Evolutionary conservation across 2,888 invertebrate species (phyloP).

Genomic region (Torymus auratus): DNA sequence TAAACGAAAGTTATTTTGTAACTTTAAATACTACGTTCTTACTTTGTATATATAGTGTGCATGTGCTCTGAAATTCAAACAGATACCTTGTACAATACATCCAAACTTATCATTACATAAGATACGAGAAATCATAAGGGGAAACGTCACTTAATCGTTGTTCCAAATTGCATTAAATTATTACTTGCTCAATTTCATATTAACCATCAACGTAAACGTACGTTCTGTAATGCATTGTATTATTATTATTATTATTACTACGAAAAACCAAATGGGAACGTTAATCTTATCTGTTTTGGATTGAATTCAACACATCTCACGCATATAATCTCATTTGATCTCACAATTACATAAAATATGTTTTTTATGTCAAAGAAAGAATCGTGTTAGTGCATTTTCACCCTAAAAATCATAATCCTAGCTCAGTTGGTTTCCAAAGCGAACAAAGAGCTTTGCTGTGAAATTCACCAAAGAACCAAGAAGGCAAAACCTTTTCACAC

Average conservation of each 20-base stretch:
- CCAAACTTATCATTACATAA: constrained; percentile 33
- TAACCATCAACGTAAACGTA: background rate
- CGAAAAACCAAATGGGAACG: no score
- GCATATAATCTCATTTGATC: background rate
- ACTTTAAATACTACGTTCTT: constrained; percentile 24
- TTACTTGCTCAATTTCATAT: background rate
- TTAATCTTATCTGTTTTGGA: no score
- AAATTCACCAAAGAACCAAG: constrained; percentile 52
- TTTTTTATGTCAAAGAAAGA: background rate
- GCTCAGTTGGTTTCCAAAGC: constrained; percentile 45
- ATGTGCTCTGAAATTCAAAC: constrained; percentile 55
- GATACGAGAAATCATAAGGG: constrained; percentile 20
- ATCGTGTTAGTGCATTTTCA: constrained; percentile 22
- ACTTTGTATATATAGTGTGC: constrained; percentile 42
- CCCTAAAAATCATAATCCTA: constrained; percentile 38
- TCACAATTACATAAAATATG: background rate
- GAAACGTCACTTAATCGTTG: constrained; percentile 26
- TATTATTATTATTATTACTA: no score
- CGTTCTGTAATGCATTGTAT: no score
- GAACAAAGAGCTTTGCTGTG: constrained; percentile 56
- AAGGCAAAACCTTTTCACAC: constrained; percentile 38
- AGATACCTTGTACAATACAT: constrained; percentile 47
- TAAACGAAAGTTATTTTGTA: constrained; percentile 33
- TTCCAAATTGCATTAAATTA: constrained; percentile 2
- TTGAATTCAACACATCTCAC: no score